phyloP scores from a whole-genome alignment of 2,113 vertebrate genomes.

The Hemiscyllium ocellatum region DNA sequence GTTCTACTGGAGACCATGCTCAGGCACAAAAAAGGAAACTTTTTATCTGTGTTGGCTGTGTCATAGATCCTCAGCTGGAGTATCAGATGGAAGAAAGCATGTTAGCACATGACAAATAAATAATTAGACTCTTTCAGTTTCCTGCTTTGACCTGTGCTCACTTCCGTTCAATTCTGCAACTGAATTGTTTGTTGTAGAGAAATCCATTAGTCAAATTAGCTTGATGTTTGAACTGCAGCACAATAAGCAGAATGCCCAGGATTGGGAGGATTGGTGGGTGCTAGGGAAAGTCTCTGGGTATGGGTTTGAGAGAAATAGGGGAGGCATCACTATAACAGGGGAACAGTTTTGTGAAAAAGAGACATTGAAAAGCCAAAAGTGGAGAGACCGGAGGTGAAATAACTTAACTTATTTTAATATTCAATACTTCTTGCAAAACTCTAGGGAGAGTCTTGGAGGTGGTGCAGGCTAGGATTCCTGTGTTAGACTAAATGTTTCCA shows the following conservation, averaged over 20 bases:
- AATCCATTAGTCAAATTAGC: too few species aligned
- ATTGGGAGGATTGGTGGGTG: neutral
- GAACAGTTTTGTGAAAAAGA: neutral
- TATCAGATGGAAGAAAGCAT: neutral
- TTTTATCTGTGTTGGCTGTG: neutral
- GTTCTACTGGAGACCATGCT: neutral
- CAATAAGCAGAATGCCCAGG: neutral
- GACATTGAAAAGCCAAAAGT: neutral
- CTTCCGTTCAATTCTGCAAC: neutral
- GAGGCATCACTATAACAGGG: neutral
- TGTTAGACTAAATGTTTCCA: slow-evolving; percentile 65
- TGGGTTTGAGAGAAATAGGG: neutral
- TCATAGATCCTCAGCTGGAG: neutral
- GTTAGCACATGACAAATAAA: neutral
- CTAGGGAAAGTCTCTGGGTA: neutral
- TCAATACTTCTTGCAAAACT: slow-evolving; percentile 48
- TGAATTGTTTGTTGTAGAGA: neutral
- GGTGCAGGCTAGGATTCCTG: slow-evolving; percentile 48
- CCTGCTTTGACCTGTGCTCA: neutral
- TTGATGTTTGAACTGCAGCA: neutral
- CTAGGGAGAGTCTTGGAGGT: slow-evolving; percentile 55
- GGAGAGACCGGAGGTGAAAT: neutral
- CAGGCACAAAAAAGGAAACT: neutral
- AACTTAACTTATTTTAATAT: slow-evolving; percentile 53
- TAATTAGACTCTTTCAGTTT: neutral